Evolutionary conservation across 2,113 vertebrate species (phyloP).

Genomic region (Junco hyemalis): DNA sequence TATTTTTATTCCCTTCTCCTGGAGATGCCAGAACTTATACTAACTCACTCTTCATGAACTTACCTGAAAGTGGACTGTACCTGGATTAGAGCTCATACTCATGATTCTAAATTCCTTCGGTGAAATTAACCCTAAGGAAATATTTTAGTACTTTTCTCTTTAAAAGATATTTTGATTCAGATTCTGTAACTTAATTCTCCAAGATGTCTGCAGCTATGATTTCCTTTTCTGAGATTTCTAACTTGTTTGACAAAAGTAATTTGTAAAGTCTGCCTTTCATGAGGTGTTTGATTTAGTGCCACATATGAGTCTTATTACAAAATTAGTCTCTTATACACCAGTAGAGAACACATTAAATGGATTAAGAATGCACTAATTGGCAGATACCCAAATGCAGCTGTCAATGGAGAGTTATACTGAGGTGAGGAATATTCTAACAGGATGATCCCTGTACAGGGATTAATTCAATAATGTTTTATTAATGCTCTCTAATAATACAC

Average conservation of each 20-base stretch:
- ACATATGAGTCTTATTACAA: not conserved
- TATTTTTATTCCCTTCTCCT: not conserved
- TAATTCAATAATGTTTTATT: slow-evolving; percentile 42
- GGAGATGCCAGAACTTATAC: not conserved
- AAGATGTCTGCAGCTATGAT: not conserved
- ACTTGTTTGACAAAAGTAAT: not conserved
- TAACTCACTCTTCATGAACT: not conserved
- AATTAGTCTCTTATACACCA: slow-evolving; percentile 2
- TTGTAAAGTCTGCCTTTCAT: not conserved
- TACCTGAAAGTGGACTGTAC: not conserved
- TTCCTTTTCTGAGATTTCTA: not conserved
- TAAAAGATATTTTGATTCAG: not conserved
- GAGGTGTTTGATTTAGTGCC: not conserved
- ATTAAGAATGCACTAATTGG: slow-evolving; percentile 25
- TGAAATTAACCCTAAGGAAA: not conserved
- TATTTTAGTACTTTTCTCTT: not conserved
- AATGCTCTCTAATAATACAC: not conserved
- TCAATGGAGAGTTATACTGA: not conserved
- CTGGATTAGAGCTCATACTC: not conserved
- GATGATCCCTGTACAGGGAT: not conserved
- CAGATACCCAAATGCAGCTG: slow-evolving; percentile 23
- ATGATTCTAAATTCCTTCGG: not conserved
- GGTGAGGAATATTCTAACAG: not conserved
- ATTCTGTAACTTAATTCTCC: not conserved
- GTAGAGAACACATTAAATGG: not conserved